A percentile compares a stretch with the other conserved stretches of the same genome.
Conservation (phyloP, 1,140 invertebrate species). For the Reticulitermes speratus region DNA sequence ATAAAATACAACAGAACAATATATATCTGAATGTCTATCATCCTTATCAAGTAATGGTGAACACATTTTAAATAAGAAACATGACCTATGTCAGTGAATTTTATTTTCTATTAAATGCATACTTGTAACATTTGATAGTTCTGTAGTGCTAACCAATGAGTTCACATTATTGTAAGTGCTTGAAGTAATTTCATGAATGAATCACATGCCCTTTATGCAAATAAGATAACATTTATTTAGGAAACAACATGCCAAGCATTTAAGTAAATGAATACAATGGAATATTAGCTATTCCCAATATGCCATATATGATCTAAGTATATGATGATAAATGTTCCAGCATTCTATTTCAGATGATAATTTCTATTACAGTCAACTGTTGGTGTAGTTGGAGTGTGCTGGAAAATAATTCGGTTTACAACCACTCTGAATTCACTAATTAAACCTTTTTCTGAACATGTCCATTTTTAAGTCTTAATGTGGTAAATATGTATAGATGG, state of each 20-base stretch:
- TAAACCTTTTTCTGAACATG: not conserved
- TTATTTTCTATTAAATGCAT: not conserved
- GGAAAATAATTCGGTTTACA: not conserved
- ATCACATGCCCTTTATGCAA: not conserved
- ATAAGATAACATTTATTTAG: not conserved
- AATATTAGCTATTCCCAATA: not conserved
- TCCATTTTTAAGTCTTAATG: no score
- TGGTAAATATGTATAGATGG: no score
- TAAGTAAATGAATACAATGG: not conserved
- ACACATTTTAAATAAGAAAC: not conserved
- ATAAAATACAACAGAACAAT: not conserved
- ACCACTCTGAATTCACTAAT: not conserved
- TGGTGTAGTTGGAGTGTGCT: not conserved
- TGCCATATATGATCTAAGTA: not conserved
- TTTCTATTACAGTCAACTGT: not conserved
- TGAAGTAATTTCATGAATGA: not conserved
- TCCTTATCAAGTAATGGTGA: not conserved
- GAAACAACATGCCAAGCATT: not conserved
- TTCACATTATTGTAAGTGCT: conserved; percentile 11
- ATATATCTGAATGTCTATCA: not conserved
- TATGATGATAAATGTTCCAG: not conserved
- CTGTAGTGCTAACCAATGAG: not conserved
- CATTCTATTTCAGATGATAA: not conserved
- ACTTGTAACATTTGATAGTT: not conserved
- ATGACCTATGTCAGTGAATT: not conserved